Base-by-base conservation (phyloP, 92 coral and sea anemone species). In the Porites divaricata region DNA sequence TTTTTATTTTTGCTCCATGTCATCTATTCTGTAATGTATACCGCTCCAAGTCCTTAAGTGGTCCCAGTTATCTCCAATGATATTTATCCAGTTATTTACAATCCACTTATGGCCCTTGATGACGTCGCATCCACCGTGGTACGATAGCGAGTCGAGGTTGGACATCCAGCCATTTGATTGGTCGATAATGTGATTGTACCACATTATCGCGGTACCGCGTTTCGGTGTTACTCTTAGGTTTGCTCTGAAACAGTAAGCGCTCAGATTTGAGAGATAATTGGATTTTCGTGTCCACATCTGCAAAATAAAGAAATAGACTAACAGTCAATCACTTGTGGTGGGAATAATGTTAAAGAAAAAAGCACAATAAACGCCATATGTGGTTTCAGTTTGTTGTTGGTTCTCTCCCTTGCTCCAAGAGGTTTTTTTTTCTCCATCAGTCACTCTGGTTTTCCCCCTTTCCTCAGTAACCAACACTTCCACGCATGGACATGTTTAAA, bases 41-140 rank as follows among this genome's bases (percentile, higher is more conserved):
- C 92, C 86, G 45, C 65, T 78, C 97, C 97, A 93, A 6, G 97
- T 89, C 26, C 93, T 83, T 28, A 93, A 17, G 74, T 93, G 85
- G 49, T 75, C 88, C 80, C 89, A 88, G 74, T 83, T 76, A 59
- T 86, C 66, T 20, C 95, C 97, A 56, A 93, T 85, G 70, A 93
- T 66, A 76, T 96, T 93, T 69, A 96, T 96, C 98, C 98, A 96
- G 87, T 92, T 94, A 79, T 96, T 96, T 63, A 95, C 93, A 56
- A 96, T 93, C 95, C 95, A 92, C 70, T 96, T 96, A 15, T 95
- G 91, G 56, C 98, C 98, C 77, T 85, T 83, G 10, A 83, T 80
- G 85, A 96, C 98, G 92, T 96, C 98, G 81, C 98, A 94, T 26
- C 98, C 96, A 35, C 98, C 98, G 75, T 96, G 98, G 78, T 89